A percentile compares a stretch with the other conserved stretches of the same genome.
phyloP scores from a whole-genome alignment of 2,113 vertebrate genomes.

The Syngnathoides biaculeatus region DNA sequence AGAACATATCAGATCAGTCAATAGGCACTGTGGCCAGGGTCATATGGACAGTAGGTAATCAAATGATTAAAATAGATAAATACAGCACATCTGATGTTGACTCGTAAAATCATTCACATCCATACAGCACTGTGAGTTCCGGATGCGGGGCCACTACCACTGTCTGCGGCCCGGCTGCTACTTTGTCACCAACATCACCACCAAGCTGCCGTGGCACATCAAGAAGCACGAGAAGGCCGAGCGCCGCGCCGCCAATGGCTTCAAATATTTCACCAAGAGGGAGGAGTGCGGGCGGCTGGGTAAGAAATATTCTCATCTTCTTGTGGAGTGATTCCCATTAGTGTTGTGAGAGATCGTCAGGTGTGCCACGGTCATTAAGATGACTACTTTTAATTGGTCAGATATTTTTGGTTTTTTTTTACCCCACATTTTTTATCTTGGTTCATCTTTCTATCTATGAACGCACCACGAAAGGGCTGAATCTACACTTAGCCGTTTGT shows the following conservation, averaged over 20 bases:
- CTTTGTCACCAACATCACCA: conserved; percentile 99
- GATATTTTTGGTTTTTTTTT: neutral
- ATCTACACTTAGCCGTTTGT: too few relatives aligned
- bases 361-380: neutral
- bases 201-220: conserved; percentile 97
- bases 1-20: neutral
- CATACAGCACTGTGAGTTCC: conserved; percentile 93
- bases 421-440: neutral
- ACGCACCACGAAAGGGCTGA: too few relatives aligned
- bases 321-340: neutral
- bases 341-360: neutral
- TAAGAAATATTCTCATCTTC: conserved; percentile 55
- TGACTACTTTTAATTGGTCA: neutral
- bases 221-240: conserved; percentile 99
- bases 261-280: conserved; percentile 98
- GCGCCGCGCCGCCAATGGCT: conserved; percentile 92
- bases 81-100: neutral
- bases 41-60: neutral
- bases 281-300: conserved; percentile 93
- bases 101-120: neutral
- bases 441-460: neutral
- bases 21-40: neutral
- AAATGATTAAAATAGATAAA: neutral
- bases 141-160: conserved; percentile 98
- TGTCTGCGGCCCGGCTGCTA: conserved; percentile 90